Evolutionary conservation across 1,140 invertebrate genomes (phyloP), one percentile per base, ranked within the genome.

Genomic region (Phymorhynchus buccinoides): DNA sequence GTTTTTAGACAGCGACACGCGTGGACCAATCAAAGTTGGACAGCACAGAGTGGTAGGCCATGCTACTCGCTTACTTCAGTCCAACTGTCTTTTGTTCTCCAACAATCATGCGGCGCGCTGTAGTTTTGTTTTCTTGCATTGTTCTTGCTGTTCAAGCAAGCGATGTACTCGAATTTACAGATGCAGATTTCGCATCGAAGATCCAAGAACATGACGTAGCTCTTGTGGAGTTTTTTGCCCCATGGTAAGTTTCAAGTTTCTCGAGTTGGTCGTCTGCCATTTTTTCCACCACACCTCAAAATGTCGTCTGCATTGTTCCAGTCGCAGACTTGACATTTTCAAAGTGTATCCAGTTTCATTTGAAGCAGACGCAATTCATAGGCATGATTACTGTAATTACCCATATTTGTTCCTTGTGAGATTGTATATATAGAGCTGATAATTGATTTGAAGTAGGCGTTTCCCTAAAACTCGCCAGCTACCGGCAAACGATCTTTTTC

Each of bases 151-250:
- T 86, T 62, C 41, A 62, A 56, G 80, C 84, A 85, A 86, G 78
- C 81, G 97, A 98, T 94, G 97, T 99, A 22, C 90, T 98, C 77
- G 97, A 98, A 66, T 95, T 98, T 83, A 95, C 95, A 14, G 98
- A 99, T 92, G 94, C 95, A 37, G 96, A 98, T 94, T 99, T 99
- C 93, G 94, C 95, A 42, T 94, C 95, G 79, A 95, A 95, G 93
- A 92, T 99, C 87, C 94, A 94, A 71, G 95, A 96, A 92, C 95
- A 97, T 94, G 97, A 99, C 87, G 97, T 98, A 81, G 96, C 96
- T 86, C 95, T 99, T 90, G 97, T 99, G 90, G 98, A 99, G 96
- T 99, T 99, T 95, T 99, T 98, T 94, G 98, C 98, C 88, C 98
- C 98, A 87, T 99, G 98, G 98, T 98, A 90, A 92, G 92, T 79